Conservation (phyloP, 2,113 vertebrate genomes). For the Chaetura pelagica region DNA sequence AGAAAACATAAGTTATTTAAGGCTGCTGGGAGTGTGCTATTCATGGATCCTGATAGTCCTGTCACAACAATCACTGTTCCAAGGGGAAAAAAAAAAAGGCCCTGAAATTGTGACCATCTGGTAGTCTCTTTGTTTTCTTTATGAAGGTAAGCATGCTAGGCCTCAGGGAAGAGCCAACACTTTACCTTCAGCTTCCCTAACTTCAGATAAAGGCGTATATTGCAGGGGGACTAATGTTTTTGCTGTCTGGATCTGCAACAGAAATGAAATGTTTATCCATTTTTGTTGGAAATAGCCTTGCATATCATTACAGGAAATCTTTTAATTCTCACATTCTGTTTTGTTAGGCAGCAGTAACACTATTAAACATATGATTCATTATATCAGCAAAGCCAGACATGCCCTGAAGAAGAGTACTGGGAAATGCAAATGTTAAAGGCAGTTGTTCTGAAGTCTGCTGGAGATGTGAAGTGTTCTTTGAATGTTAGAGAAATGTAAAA, state of each 20-base stretch:
- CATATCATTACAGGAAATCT: neutral
- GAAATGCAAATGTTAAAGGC: neutral
- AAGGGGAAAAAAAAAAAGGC: neutral
- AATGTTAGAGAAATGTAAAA: neutral
- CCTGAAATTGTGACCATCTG: neutral
- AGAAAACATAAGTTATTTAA: neutral
- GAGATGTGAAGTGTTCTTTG: neutral
- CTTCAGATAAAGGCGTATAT: constrained; percentile 74
- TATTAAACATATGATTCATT: neutral
- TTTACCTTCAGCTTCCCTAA: constrained; percentile 78
- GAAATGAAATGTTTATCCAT: neutral
- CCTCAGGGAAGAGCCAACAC: neutral
- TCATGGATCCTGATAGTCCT: neutral
- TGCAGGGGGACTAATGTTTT: constrained; percentile 68
- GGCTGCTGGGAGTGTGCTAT: neutral
- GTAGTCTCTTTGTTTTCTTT: neutral
- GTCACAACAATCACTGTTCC: neutral
- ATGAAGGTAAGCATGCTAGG: neutral
- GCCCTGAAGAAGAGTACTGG: neutral
- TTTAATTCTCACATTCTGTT: neutral
- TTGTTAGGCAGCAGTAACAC: neutral
- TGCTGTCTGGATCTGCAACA: constrained; percentile 77
- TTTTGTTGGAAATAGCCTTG: neutral
- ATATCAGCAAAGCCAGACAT: neutral
- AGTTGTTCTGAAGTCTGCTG: neutral